Conservation (phyloP, 2,888 invertebrate genomes). For the Eustalomyia histrio region DNA sequence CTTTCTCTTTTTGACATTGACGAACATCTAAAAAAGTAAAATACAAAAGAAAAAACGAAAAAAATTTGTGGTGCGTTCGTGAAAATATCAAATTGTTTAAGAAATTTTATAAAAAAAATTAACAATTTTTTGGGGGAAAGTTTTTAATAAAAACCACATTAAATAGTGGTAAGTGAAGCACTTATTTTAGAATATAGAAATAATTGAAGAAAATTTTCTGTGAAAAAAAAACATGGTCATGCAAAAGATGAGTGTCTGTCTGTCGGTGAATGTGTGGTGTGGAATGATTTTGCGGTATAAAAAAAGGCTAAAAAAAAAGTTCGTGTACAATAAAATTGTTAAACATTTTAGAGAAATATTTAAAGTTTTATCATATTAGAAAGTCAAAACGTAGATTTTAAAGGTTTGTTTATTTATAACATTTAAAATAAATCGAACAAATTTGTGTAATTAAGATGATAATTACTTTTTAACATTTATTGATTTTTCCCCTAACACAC, state of each 20-base stretch:
- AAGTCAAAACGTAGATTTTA: too few species aligned
- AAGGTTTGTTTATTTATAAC: too few species aligned
- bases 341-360: too few species aligned
- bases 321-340: not conserved
- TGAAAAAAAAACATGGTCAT: slow-evolving; percentile 57
- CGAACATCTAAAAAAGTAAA: slow-evolving; percentile 50
- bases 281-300: slow-evolving; percentile 28
- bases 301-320: slow-evolving; percentile 4
- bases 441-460: too few species aligned
- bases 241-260: slow-evolving; percentile 47
- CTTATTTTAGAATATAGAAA: not conserved
- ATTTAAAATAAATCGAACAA: too few species aligned
- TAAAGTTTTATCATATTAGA: too few species aligned
- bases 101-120: slow-evolving; percentile 18
- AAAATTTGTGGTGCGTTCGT: slow-evolving; percentile 64
- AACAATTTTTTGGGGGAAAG: slow-evolving; percentile 55
- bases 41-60: slow-evolving; percentile 55
- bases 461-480: slow-evolving; percentile 7
- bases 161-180: slow-evolving; percentile 67
- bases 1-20: slow-evolving; percentile 47
- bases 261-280: slow-evolving; percentile 35
- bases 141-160: slow-evolving; percentile 64
- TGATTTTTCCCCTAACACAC: slow-evolving; percentile 45
- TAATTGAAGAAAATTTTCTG: not conserved
- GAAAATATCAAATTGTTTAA: slow-evolving; percentile 50